Percentiles rank a stretch among this genome's conserved stretches.
Evolutionary conservation across 1,140 invertebrate species (phyloP).

Genomic region (Nixonia krombeini): DNA sequence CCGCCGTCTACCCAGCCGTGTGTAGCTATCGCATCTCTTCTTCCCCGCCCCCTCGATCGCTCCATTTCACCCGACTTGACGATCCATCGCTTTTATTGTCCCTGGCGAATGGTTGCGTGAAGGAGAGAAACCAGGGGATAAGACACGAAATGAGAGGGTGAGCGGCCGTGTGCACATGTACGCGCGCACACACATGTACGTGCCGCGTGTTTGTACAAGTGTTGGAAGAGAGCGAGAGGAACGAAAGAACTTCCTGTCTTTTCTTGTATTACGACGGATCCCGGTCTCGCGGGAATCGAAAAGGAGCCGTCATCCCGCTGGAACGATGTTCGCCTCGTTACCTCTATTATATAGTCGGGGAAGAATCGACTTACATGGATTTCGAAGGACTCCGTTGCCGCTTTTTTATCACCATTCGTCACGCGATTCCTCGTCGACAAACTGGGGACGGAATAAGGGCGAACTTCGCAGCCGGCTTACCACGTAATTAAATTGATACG

Average conservation of each 20-base stretch:
- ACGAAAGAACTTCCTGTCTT: constrained; percentile 29
- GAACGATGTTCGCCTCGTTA: constrained; percentile 54
- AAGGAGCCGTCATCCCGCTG: constrained; percentile 36
- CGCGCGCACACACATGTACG: constrained; percentile 5
- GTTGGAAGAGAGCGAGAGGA: too few relatives aligned
- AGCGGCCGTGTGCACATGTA: too few relatives aligned
- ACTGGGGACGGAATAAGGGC: constrained; percentile 30
- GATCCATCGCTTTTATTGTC: too few relatives aligned
- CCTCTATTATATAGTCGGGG: constrained; percentile 50
- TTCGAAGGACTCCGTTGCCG: constrained; percentile 35
- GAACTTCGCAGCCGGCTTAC: constrained; percentile 43
- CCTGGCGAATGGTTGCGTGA: too few relatives aligned
- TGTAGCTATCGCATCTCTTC: constrained; percentile 40
- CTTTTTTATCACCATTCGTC: constrained; percentile 39
- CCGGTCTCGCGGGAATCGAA: constrained; percentile 41
- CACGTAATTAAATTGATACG: constrained; percentile 51
- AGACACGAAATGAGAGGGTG: too few relatives aligned
- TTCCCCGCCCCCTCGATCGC: constrained; percentile 23
- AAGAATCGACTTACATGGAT: constrained; percentile 52
- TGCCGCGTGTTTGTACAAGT: too few relatives aligned
- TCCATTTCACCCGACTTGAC: too few relatives aligned
- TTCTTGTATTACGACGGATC: constrained; percentile 43
- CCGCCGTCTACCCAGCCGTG: constrained; percentile 17
- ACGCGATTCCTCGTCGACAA: constrained; percentile 43
- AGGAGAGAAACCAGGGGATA: too few relatives aligned